phyloP scores from a whole-genome alignment of 2,888 invertebrate genomes.

The Ectropis crepuscularia region DNA sequence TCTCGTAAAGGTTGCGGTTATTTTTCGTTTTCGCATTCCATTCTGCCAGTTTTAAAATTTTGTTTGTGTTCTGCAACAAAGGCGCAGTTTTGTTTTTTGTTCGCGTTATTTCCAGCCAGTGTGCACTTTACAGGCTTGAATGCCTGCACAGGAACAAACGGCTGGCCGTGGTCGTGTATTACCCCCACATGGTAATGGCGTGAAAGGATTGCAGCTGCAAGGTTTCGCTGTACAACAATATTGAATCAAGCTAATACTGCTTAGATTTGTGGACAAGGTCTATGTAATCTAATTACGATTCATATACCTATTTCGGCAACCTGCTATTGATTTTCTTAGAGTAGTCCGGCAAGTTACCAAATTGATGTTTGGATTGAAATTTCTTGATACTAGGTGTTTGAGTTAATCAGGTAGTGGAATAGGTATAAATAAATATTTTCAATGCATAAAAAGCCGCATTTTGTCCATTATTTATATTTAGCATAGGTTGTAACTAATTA shows the following conservation, averaged over 20 bases:
- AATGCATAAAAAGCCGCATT: too few species aligned
- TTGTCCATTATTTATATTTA: too few species aligned
- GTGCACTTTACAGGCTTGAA: conserved; percentile 66
- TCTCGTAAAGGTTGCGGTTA: too few species aligned
- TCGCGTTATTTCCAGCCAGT: conserved; percentile 41
- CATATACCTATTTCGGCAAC: neutral
- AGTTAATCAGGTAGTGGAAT: too few species aligned
- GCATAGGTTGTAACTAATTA: too few species aligned
- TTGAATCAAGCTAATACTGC: conserved; percentile 58
- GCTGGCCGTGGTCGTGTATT: conserved; percentile 63
- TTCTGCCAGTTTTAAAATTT: neutral
- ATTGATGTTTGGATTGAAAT: too few species aligned
- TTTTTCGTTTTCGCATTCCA: too few species aligned
- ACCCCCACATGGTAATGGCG: conserved; percentile 59
- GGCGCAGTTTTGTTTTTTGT: conserved; percentile 8
- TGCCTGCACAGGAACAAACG: conserved; percentile 47
- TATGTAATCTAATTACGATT: conserved; percentile 37
- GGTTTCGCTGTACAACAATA: conserved; percentile 65
- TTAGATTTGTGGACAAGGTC: conserved; percentile 50
- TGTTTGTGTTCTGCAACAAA: conserved; percentile 3
- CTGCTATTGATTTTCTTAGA: neutral
- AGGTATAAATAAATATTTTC: too few species aligned
- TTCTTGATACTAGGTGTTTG: too few species aligned
- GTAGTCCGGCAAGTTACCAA: too few species aligned
- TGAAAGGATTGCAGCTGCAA: conserved; percentile 66